Base-by-base conservation (phyloP, 2,888 invertebrate species). In the Temnothorax ravouxi region DNA sequence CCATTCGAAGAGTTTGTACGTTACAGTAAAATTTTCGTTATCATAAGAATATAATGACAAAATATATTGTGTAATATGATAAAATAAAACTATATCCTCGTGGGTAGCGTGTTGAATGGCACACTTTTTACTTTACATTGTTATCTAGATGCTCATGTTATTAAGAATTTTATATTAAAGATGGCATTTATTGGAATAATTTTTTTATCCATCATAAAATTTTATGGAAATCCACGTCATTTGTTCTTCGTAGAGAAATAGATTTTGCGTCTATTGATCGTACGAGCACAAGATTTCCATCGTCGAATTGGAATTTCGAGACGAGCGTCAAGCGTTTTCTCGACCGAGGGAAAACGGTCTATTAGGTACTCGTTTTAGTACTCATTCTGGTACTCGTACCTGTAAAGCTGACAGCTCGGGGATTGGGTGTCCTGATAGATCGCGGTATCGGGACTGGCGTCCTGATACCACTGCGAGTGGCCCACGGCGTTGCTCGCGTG, bases 341-440 rank as follows among this genome's bases (percentile, higher is more conserved):
- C 34, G 44, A 44, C 5, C 4, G 38, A 44, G 5, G 13, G 3
- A 13, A 72, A 41, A 15, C 11, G 13, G 3, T 59, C 18, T 11
- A n/a, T n/a, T n/a, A 54, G 21, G 18, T 11, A 11, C 11, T 54
- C n/a, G n/a, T 21, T 25, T 5, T 15, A 18, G 44, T 21, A 47
- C 29, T 13, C 15, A 38, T n/a, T 67, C 3, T 13, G 6, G 18
- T 44, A 47, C 25, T 15, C 71, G 89, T 80, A 94, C 95, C 94
- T 94, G 85, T 94, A 95, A 74, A 95, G 90, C 90, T 94, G 95
- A 86, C 94, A 94, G 88, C 93, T 94, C 38, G 95, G 94, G 6
- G 94, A 94, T 83, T 95, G 95, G 0, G 94, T 94, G 15, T 95
- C 95, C 87, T 94, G 95, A 83, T 94, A 95, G 88, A 95, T 94